Evolutionary conservation across 2,888 invertebrate species (phyloP).

Genomic region (Galerucella calmariensis): DNA sequence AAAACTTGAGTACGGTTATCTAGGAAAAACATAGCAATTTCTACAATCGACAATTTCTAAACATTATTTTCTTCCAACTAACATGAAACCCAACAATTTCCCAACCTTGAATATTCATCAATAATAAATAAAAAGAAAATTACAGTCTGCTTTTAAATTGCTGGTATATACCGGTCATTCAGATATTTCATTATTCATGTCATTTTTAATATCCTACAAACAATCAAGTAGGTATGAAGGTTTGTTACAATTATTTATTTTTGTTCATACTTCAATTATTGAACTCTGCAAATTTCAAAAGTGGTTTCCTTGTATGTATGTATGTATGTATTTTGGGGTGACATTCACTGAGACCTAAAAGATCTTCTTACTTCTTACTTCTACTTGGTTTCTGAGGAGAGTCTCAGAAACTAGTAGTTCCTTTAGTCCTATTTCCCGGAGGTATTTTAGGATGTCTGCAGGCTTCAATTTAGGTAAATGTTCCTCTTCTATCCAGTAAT

Average conservation of each 20-base stretch:
- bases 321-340: no score
- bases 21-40: conserved; percentile 18
- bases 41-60: not conserved
- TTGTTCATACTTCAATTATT: not conserved
- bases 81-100: conserved; percentile 17
- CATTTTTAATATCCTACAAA: not conserved
- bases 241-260: not conserved
- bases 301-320: no score
- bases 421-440: no score
- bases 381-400: no score
- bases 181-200: conserved; percentile 14
- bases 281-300: no score
- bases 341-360: no score
- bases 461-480: no score
- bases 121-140: conserved; percentile 28
- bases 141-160: conserved; percentile 27
- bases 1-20: conserved; percentile 6
- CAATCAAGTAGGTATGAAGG: not conserved
- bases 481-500: no score
- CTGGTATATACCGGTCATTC: conserved; percentile 17
- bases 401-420: no score
- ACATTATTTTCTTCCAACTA: conserved; percentile 16
- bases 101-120: conserved; percentile 25
- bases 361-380: no score
- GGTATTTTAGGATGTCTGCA: no score